Evolutionary conservation across 2,113 vertebrate genomes (phyloP).

Genomic region (Vulpes ferrilata): DNA sequence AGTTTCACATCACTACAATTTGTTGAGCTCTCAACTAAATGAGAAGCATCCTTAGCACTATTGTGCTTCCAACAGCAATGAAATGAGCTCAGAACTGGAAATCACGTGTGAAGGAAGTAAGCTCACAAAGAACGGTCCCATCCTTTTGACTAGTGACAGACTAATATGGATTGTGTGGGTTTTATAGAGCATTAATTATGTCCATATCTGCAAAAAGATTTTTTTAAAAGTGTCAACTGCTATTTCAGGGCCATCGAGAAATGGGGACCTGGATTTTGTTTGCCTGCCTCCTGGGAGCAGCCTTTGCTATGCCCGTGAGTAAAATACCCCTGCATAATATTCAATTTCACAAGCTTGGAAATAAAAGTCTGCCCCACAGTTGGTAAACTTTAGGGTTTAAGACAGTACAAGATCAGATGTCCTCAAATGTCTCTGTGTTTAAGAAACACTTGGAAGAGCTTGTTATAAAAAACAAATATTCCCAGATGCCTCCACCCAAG

Average conservation of each 20-base stretch:
- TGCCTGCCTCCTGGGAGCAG: constrained; percentile 78
- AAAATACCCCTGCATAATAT: background rate
- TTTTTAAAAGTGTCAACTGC: background rate
- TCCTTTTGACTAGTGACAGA: background rate
- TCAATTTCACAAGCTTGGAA: constrained; percentile 12
- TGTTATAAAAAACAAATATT: background rate
- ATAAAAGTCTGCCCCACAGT: background rate
- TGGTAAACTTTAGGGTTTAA: background rate
- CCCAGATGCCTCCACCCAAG: background rate
- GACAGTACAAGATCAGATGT: constrained; percentile 41
- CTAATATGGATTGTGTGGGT: background rate
- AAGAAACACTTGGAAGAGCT: constrained; percentile 21
- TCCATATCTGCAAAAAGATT: background rate
- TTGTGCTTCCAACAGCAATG: constrained; percentile 27
- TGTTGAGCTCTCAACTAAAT: constrained; percentile 39
- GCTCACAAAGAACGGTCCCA: background rate
- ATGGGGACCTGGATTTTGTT: constrained; percentile 76
- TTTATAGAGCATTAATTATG: background rate
- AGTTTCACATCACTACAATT: constrained; percentile 23
- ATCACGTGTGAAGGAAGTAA: background rate
- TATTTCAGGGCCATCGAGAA: constrained; percentile 72
- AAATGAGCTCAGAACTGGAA: background rate
- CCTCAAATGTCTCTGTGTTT: background rate
- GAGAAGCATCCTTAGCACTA: constrained; percentile 68
- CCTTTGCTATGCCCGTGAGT: constrained; percentile 69